Percentiles rank a stretch among this genome's conserved stretches.
These are phyloP conservation scores for Todiramphus saurophagus DNA, from an alignment of 2,113 vertebrate genomes.

Conservation along the genomic window DNA sequence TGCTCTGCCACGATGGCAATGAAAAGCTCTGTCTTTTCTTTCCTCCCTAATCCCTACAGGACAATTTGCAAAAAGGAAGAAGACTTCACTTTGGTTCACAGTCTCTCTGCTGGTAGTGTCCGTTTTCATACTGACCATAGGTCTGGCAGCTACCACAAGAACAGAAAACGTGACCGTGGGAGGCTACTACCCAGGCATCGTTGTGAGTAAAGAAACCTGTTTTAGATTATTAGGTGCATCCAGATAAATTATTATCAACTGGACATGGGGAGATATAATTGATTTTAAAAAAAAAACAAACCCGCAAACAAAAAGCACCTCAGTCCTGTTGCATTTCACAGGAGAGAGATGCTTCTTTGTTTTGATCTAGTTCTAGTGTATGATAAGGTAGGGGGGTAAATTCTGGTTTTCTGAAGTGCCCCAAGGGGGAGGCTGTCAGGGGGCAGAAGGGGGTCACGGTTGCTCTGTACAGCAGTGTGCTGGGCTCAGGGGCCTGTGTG, in stretches of 20 bases:
- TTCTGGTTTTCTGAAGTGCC: neutral
- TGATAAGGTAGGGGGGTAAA: neutral
- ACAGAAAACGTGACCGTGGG: slow-evolving; percentile 89
- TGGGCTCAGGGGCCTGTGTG: neutral
- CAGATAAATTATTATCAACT: neutral
- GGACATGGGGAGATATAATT: neutral
- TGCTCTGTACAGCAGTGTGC: neutral
- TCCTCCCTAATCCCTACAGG: slow-evolving; percentile 33
- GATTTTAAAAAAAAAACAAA: neutral
- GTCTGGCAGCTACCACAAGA: slow-evolving; percentile 87
- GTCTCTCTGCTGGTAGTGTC: slow-evolving; percentile 82
- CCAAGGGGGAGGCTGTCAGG: neutral
- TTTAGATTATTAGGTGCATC: neutral
- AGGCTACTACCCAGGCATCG: slow-evolving; percentile 93
- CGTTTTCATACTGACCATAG: slow-evolving; percentile 83
- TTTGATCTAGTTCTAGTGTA: neutral
- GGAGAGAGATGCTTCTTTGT: neutral
- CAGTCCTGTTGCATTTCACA: neutral
- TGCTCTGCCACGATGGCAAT: neutral
- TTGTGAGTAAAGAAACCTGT: slow-evolving; percentile 79
- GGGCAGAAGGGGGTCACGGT: neutral
- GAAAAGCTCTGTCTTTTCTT: neutral
- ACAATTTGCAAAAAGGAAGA: slow-evolving; percentile 83
- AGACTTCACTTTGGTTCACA: slow-evolving; percentile 84
- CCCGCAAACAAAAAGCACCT: too few species aligned